Percentiles rank a stretch among this genome's conserved stretches.
Evolutionary conservation across 2,797 vertebrate genomes (phyloP).

Genomic region (Moxostoma hubbsi): DNA sequence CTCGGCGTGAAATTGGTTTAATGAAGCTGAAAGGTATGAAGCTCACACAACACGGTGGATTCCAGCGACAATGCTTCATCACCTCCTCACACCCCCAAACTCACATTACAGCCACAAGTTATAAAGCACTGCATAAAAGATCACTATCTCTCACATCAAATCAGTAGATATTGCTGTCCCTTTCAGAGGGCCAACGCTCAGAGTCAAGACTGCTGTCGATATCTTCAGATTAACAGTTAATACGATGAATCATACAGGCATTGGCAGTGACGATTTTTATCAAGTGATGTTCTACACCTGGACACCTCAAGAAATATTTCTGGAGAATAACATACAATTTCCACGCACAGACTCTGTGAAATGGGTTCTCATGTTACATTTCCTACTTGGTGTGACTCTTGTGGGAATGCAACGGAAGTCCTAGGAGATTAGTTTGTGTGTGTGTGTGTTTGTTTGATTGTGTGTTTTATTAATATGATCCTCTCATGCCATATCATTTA

Average conservation of each 20-base stretch:
- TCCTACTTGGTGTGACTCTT: constrained; percentile 77
- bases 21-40: constrained; percentile 99
- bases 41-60: constrained; percentile 98
- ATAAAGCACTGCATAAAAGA: constrained; percentile 95
- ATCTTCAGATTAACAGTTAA: constrained; percentile 62
- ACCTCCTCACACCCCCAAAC: constrained; percentile 72
- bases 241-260: constrained; percentile 17
- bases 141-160: constrained; percentile 95
- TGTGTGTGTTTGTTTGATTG: constrained; percentile 55
- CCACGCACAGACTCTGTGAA: constrained; percentile 76
- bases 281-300: neutral
- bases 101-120: constrained; percentile 95
- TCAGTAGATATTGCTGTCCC: constrained; percentile 91
- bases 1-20: constrained; percentile 99
- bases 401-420: constrained; percentile 79
- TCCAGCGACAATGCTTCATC: constrained; percentile 94
- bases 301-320: constrained; percentile 3
- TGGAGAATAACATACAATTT: constrained; percentile 66
- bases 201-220: constrained; percentile 79
- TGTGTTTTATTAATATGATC: constrained; percentile 79
- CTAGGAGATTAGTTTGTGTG: constrained; percentile 74
- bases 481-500: constrained; percentile 77
- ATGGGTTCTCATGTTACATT: constrained; percentile 77
- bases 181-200: constrained; percentile 81
- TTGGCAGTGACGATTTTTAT: neutral